phyloP scores from a whole-genome alignment of 2,113 vertebrate species.

The Crotophaga sulcirostris region DNA sequence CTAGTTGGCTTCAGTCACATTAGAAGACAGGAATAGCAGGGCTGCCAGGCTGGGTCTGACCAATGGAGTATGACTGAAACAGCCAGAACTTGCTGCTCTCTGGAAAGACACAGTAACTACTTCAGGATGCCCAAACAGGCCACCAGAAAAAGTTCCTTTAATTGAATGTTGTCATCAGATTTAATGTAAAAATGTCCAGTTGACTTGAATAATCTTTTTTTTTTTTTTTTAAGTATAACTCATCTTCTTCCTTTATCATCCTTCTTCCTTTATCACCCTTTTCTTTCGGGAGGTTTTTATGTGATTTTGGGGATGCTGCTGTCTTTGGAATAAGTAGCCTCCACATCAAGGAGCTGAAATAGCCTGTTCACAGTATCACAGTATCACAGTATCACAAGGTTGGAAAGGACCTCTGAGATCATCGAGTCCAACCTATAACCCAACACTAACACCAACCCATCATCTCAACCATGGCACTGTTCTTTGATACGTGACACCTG shows the following conservation, averaged over 20 bases:
- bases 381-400: too few species aligned
- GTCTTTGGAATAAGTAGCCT: neutral
- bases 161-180: neutral
- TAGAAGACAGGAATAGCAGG: neutral
- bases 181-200: neutral
- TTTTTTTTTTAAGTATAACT: neutral
- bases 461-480: too few species aligned
- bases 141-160: neutral
- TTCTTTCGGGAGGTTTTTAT: neutral
- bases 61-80: constrained; percentile 11
- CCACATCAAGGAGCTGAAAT: neutral
- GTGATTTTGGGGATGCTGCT: neutral
- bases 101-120: neutral
- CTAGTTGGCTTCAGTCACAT: constrained; percentile 13
- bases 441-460: too few species aligned
- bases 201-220: neutral
- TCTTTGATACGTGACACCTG: neutral
- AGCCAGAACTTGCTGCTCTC: neutral
- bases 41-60: constrained; percentile 3
- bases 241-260: neutral
- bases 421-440: too few species aligned
- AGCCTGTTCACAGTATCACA: too few species aligned
- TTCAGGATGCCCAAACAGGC: neutral
- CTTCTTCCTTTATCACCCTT: too few species aligned
- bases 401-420: too few species aligned